Evolutionary conservation across 2,888 invertebrate species (phyloP).

Genomic region (Metallyticus violacea): DNA sequence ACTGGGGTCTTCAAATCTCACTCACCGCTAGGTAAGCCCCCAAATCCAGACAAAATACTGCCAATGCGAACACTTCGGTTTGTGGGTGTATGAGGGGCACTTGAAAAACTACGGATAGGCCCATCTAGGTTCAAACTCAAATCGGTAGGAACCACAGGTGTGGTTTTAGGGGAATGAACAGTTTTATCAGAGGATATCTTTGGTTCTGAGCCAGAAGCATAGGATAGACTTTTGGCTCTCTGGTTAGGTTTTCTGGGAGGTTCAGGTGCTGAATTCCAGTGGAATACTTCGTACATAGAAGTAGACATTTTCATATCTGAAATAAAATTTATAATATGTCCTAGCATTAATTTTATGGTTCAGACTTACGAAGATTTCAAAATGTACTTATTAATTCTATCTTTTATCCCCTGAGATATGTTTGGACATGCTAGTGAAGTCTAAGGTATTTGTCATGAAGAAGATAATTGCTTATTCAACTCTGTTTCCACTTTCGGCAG

Average conservation of each 20-base stretch:
- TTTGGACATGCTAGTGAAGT: not conserved
- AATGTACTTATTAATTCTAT: not conserved
- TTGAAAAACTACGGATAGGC: slow-evolving; percentile 21
- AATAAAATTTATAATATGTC: slow-evolving; percentile 37
- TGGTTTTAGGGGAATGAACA: slow-evolving; percentile 5
- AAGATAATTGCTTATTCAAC: not conserved
- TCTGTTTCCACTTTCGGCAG: not conserved
- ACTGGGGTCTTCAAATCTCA: slow-evolving; percentile 29
- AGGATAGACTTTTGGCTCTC: slow-evolving; percentile 24
- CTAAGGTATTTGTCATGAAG: not conserved
- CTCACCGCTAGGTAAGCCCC: slow-evolving; percentile 43
- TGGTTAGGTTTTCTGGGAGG: slow-evolving; percentile 47
- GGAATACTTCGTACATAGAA: slow-evolving; percentile 72
- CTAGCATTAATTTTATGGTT: not conserved
- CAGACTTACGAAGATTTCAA: not conserved
- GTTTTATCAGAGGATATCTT: slow-evolving; percentile 9
- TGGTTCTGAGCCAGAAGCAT: slow-evolving; percentile 8
- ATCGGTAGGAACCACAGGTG: slow-evolving; percentile 22
- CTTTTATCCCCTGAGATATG: not conserved
- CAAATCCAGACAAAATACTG: slow-evolving; percentile 23
- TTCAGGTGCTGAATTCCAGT: slow-evolving; percentile 56
- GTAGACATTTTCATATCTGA: slow-evolving; percentile 65
- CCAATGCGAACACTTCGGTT: slow-evolving; percentile 38
- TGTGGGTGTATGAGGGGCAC: slow-evolving; percentile 37
- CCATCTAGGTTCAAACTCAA: slow-evolving; percentile 25